A percentile compares a stretch with the other conserved stretches of the same genome.
Conservation (phyloP, 2,113 vertebrate genomes). For the Ailuropoda melanoleuca region DNA sequence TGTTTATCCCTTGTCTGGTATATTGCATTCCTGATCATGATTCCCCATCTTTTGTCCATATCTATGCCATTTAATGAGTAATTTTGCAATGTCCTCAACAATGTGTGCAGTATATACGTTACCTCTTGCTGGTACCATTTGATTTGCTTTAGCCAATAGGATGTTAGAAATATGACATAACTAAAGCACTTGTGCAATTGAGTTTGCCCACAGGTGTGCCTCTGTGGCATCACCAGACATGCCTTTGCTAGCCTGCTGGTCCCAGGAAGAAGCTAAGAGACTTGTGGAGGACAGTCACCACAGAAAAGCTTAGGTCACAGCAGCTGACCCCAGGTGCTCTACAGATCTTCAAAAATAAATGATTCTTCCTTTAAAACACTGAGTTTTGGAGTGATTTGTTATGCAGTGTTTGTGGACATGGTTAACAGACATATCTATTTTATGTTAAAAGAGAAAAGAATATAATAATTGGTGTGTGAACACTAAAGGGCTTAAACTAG, state of each 20-base stretch:
- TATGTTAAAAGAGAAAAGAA: background rate
- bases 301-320: background rate
- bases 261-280: background rate
- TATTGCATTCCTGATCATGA: background rate
- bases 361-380: background rate
- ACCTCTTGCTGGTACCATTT: background rate
- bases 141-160: background rate
- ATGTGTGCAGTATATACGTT: background rate
- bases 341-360: background rate
- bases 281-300: background rate
- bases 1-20: background rate
- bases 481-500: background rate
- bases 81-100: background rate
- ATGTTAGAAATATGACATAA: background rate
- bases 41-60: background rate
- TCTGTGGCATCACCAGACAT: background rate
- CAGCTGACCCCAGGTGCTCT: background rate
- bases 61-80: background rate
- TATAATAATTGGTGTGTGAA: background rate
- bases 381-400: background rate
- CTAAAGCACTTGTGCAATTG: background rate
- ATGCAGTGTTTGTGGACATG: background rate
- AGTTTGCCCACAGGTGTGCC: background rate
- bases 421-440: background rate
- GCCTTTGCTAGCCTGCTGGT: background rate